A percentile compares a stretch with the other conserved stretches of the same genome.
These are phyloP conservation scores for Malurus alboscapulatus DNA, from an alignment of 2,113 vertebrate genomes.

Conservation along the genomic window DNA sequence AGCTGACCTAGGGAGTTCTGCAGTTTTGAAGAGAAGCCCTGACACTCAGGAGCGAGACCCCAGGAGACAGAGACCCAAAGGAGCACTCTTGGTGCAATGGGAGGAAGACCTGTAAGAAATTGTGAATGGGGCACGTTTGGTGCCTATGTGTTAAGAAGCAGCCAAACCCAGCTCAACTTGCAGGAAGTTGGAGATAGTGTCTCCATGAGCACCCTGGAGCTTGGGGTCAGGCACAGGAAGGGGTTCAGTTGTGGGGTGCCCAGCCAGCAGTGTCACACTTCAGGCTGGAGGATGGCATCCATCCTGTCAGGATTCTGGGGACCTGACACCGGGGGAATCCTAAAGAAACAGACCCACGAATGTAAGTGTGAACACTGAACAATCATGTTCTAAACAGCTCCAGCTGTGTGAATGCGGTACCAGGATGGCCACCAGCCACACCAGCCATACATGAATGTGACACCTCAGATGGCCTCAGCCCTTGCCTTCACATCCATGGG, in stretches of 20 bases:
- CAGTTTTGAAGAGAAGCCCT: neutral
- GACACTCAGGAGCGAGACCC: neutral
- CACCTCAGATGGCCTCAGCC: neutral
- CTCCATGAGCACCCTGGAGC: neutral
- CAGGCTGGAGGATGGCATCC: neutral
- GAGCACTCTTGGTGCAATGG: neutral
- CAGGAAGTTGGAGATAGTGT: neutral
- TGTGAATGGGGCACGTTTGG: neutral
- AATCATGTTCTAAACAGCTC: accelerated
- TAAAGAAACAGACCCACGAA: neutral
- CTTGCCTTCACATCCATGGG: neutral
- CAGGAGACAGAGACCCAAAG: neutral
- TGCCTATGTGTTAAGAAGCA: neutral
- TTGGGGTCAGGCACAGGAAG: neutral
- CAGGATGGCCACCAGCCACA: neutral
- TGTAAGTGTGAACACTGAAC: accelerated
- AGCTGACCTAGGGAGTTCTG: neutral
- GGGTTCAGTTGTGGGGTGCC: neutral
- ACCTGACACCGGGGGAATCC: neutral
- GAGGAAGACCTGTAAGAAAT: neutral
- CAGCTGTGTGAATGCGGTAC: accelerated
- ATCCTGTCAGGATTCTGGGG: neutral
- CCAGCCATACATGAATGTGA: accelerated
- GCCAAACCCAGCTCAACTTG: neutral
- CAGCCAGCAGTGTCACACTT: neutral